Base-by-base conservation (phyloP, 2,113 vertebrate species). In the Astur gentilis region DNA sequence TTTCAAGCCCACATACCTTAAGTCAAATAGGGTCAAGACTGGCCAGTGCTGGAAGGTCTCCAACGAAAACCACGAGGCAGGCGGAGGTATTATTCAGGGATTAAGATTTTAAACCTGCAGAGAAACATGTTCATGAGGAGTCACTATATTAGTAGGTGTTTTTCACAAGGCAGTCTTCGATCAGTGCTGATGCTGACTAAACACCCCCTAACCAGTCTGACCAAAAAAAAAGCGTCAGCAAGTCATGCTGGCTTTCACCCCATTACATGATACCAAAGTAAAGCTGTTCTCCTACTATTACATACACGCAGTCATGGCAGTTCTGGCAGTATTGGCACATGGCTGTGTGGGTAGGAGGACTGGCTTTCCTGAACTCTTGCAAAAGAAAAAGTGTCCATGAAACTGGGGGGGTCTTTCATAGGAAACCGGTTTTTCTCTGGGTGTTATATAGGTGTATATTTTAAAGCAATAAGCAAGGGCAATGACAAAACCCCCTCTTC, bases 51-150 rank as follows among this genome's bases (percentile, higher is more conserved):
- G 94, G 83, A 90, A 91, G 9, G 13, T 49, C 57, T 90, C 94
- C 92, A 93, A 93, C 89, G 90, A 42, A 93, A 97, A 71, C 42
- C 57, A 71, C 0, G 11, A 92, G 64, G 85, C 82, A 88, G 67
- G 82, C 7, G 2, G 67, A 58, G 49, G 42, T 54, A 83, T 92
- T 92, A 75, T 64, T 78, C 67, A 81, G 31, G 60, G 80, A 78
- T 84, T 93, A 93, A 71, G 80, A 31, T 66, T 92, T 85, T 71
- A 93, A 94, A 93, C 72, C 83, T 93, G 67, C 44, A 79, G 36
- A 77, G 71, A 80, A 93, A 80, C 49, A 20, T 12, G 34, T 70
- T 94, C 26, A 20, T 38, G 45, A 80, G 34, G 64, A 93, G 60
- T 40, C 52, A 71, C 38, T 31, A 36, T 79, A 47, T 40, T 31